phyloP scores from a whole-genome alignment of 2,888 invertebrate species.

The Tanytarsus gracilentus region DNA sequence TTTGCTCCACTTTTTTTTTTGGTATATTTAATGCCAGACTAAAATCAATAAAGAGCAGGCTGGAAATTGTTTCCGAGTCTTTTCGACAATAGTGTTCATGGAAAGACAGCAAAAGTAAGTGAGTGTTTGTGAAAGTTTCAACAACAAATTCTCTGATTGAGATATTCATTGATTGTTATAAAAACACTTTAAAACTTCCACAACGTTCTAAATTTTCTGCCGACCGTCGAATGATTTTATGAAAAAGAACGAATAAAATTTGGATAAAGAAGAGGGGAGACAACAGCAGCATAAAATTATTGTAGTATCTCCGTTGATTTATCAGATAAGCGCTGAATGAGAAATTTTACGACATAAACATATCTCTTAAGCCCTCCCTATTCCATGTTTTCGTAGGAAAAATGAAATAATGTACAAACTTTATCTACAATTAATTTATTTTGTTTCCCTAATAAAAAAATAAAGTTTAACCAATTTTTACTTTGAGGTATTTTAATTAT shows the following conservation, averaged over 20 bases:
- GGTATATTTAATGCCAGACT: too few species aligned
- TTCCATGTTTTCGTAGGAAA: background rate
- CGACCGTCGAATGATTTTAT: background rate
- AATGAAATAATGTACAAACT: background rate
- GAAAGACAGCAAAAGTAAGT: too few species aligned
- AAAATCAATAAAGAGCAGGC: too few species aligned
- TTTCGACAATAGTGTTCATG: too few species aligned
- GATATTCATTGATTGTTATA: background rate
- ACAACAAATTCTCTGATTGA: too few species aligned
- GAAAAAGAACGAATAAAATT: background rate
- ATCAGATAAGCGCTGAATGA: constrained; percentile 18
- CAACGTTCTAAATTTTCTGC: background rate
- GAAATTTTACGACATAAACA: constrained; percentile 14
- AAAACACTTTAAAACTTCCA: background rate
- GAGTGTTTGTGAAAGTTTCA: too few species aligned
- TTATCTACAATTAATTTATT: background rate
- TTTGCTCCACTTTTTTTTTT: too few species aligned
- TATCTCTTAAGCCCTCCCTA: too few species aligned
- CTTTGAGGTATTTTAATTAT: too few species aligned
- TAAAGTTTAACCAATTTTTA: too few species aligned
- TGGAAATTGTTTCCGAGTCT: too few species aligned
- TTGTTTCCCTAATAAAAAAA: too few species aligned
- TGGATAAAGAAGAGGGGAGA: background rate
- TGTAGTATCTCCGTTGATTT: constrained; percentile 24
- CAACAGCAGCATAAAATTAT: constrained; percentile 2